Conservation (phyloP, 2,797 vertebrate genomes). For the Gephyroberyx darwinii region DNA sequence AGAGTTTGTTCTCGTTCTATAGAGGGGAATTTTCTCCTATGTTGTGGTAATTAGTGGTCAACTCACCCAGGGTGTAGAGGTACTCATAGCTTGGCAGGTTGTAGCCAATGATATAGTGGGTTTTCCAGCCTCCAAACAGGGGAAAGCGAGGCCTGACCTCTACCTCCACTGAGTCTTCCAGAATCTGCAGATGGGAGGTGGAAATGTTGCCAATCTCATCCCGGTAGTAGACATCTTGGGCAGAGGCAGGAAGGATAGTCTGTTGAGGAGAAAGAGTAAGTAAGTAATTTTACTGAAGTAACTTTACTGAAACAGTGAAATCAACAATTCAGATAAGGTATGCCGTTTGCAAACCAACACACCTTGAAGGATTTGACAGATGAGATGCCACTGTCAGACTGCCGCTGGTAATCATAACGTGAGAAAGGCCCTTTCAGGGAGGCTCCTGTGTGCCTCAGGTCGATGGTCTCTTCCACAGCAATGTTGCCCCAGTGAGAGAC, state of each 20-base stretch:
- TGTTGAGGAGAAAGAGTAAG: constrained; percentile 58
- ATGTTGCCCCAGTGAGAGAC: constrained; percentile 99
- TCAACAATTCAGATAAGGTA: background rate
- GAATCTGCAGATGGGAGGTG: constrained; percentile 94
- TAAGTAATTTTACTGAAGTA: background rate
- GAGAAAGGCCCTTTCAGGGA: constrained; percentile 95
- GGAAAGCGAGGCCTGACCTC: constrained; percentile 97
- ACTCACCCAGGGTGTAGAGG: constrained; percentile 94
- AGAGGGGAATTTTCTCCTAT: background rate
- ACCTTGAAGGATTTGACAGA: constrained; percentile 99
- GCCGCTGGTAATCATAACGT: constrained; percentile 97
- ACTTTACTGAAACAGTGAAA: background rate
- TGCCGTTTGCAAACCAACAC: background rate
- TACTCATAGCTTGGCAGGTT: constrained; percentile 99
- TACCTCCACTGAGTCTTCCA: constrained; percentile 98
- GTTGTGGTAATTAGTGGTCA: background rate
- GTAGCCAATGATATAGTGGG: constrained; percentile 97
- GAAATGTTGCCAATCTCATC: constrained; percentile 99
- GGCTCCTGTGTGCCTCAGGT: constrained; percentile 95
- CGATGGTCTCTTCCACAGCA: constrained; percentile 95
- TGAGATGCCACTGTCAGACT: constrained; percentile 98
- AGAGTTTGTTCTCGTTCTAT: background rate
- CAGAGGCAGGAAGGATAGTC: constrained; percentile 99
- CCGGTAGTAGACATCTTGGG: constrained; percentile 97
- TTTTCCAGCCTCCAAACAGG: constrained; percentile 98